phyloP scores from a whole-genome alignment of 2,113 vertebrate species.

The Paracanthobrama guichenoti region DNA sequence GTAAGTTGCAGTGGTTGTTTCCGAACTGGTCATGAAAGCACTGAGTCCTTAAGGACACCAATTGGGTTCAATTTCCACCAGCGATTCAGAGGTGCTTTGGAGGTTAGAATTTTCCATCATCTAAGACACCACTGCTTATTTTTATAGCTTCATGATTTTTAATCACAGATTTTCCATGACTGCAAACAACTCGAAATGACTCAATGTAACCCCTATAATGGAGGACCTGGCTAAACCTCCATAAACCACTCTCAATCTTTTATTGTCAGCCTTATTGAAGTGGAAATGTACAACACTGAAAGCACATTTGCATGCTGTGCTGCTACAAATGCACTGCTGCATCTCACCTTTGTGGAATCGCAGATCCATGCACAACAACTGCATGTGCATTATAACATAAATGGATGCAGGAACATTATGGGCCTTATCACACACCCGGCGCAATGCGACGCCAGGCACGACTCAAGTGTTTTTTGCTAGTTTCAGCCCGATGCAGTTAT shows the following conservation, averaged over 20 bases:
- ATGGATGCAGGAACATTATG: too few species aligned
- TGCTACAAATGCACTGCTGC: too few species aligned
- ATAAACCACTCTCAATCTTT: background rate
- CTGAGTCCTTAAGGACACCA: background rate
- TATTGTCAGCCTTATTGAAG: background rate
- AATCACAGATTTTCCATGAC: slow-evolving; percentile 44
- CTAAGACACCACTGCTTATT: slow-evolving; percentile 36
- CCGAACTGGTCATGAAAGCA: background rate
- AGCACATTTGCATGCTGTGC: too few species aligned
- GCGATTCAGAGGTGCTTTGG: background rate
- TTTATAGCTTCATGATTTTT: slow-evolving; percentile 37
- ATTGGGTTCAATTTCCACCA: slow-evolving; percentile 10
- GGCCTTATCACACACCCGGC: too few species aligned
- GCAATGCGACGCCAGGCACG: too few species aligned
- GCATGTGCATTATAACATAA: too few species aligned
- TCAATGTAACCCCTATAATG: background rate
- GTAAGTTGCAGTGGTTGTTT: background rate
- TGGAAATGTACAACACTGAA: background rate
- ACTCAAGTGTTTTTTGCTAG: too few species aligned
- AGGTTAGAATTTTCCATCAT: slow-evolving; percentile 52
- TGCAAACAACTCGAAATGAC: slow-evolving; percentile 18
- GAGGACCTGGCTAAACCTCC: background rate
- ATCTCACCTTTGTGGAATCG: too few species aligned
- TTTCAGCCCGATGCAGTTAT: too few species aligned
- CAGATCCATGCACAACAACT: too few species aligned